These are phyloP conservation scores for Eupithecia inturbata DNA, from an alignment of 2,888 invertebrate species.

Conservation along the genomic window DNA sequence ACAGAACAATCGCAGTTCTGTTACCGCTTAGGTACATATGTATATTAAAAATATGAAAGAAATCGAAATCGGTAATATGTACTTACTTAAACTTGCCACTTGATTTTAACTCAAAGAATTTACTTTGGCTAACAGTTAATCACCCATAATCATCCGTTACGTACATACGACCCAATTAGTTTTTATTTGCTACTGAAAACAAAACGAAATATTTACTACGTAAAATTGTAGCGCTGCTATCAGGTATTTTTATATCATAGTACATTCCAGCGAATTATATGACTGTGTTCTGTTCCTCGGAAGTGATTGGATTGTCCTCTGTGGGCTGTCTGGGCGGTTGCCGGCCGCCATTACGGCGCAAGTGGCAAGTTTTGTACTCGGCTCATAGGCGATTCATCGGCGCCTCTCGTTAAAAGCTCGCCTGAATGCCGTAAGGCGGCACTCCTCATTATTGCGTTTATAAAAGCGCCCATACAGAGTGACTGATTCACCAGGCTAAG, in stretches of 20 bases:
- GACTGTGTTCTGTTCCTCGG: neutral
- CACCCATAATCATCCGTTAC: neutral
- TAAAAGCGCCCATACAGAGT: slow-evolving; percentile 79
- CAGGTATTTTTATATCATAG: neutral
- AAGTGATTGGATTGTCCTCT: slow-evolving; percentile 36
- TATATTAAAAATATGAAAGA: neutral
- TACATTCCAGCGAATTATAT: neutral
- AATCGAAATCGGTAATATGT: neutral
- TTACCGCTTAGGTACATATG: neutral
- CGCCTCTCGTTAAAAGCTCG: slow-evolving; percentile 77
- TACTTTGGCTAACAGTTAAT: neutral
- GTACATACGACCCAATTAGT: neutral
- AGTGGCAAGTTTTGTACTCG: slow-evolving; percentile 80
- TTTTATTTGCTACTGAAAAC: neutral
- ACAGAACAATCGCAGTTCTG: neutral
- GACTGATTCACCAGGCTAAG: slow-evolving; percentile 75
- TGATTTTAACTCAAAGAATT: neutral
- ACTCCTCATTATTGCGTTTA: slow-evolving; percentile 84
- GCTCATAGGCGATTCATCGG: slow-evolving; percentile 80
- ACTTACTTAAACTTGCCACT: neutral
- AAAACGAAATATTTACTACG: neutral
- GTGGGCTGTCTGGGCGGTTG: slow-evolving; percentile 41
- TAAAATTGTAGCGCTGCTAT: neutral
- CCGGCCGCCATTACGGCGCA: slow-evolving; percentile 63
- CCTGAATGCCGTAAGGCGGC: slow-evolving; percentile 74